Evolutionary conservation across 2,797 vertebrate species (phyloP), one percentile per base, ranked within the genome.

Genomic region (Cirrhinus mrigala): DNA sequence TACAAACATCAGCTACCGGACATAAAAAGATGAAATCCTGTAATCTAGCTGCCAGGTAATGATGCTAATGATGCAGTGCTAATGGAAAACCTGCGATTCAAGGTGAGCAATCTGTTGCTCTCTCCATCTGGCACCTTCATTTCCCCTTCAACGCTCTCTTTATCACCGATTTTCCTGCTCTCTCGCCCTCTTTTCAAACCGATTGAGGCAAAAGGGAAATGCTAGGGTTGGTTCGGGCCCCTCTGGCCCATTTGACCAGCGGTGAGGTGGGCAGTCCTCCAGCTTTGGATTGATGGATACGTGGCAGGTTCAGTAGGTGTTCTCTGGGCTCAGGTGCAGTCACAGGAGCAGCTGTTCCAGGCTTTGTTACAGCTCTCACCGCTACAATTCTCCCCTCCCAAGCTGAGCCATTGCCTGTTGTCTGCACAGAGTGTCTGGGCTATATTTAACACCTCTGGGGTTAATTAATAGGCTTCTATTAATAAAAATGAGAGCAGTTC

Each of bases 391-490:
- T 48, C 73, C 14, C n/a, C 86, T 88, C 87, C 91, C 92, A 92
- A 92, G 94, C 92, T 94, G 93, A 92, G 92, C 90, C 86, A 37
- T 85, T 37, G 89, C 89, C 91, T 92, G 92, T 94, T 94, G 92
- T 92, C 93, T 91, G 89, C 88, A 82, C 75, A 9, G 46, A 85
- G 87, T 92, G 92, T 90, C 93, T 91, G 91, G 88, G 90, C 93
- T 93, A 93, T 93, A 94, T 94, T 93, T 95, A 91, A 94, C 91
- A 93, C 89, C 87, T 89, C 91, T 87, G 90, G 91, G 91, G 93
- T 93, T 94, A 95, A 95, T 95, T 95, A 94, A 94, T 95, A 93
- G 92, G 79, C 71, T 91, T 91, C 94, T 95, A 94, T 94, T 95
- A 94, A 94, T 95, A 95, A 93, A 93, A 93, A 90, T 82, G 89